Evolutionary conservation across 2,113 vertebrate species (phyloP).

Genomic region (Apeltes quadracus): DNA sequence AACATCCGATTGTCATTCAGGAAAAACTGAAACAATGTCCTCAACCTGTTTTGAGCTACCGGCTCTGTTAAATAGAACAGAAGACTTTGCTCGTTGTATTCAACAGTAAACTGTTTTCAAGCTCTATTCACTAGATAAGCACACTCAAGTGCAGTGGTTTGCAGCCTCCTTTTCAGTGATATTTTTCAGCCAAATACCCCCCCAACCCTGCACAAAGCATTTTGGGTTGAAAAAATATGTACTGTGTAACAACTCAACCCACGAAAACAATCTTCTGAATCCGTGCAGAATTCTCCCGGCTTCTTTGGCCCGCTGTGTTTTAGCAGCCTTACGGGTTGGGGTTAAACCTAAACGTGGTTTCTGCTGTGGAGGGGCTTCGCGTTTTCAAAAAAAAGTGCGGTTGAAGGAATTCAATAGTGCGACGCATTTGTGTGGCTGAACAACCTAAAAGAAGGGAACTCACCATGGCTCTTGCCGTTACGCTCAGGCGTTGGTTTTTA

Average conservation of each 20-base stretch:
- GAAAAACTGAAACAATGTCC: too few relatives aligned
- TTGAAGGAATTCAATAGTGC: not conserved
- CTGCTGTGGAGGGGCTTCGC: not conserved
- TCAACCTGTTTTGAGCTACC: not conserved
- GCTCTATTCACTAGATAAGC: not conserved
- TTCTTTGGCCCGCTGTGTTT: too few relatives aligned
- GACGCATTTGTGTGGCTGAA: slow-evolving; percentile 10
- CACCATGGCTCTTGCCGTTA: slow-evolving; percentile 1
- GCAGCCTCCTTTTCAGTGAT: too few relatives aligned
- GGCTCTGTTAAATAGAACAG: not conserved
- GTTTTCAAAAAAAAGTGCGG: not conserved
- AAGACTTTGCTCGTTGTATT: not conserved
- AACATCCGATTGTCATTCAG: not conserved
- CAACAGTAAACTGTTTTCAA: not conserved
- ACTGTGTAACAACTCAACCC: too few relatives aligned
- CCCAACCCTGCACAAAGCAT: too few relatives aligned
- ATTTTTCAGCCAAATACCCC: too few relatives aligned
- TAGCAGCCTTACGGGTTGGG: too few relatives aligned
- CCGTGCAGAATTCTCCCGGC: too few relatives aligned
- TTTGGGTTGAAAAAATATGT: too few relatives aligned
- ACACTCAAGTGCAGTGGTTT: not conserved
- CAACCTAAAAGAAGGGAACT: slow-evolving; percentile 1
- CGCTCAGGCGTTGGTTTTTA: slow-evolving; percentile 15
- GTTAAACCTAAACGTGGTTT: not conserved
- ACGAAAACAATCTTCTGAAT: too few relatives aligned